Base-by-base conservation (phyloP, 2,888 invertebrate genomes). In the Margaritifera margaritifera region DNA sequence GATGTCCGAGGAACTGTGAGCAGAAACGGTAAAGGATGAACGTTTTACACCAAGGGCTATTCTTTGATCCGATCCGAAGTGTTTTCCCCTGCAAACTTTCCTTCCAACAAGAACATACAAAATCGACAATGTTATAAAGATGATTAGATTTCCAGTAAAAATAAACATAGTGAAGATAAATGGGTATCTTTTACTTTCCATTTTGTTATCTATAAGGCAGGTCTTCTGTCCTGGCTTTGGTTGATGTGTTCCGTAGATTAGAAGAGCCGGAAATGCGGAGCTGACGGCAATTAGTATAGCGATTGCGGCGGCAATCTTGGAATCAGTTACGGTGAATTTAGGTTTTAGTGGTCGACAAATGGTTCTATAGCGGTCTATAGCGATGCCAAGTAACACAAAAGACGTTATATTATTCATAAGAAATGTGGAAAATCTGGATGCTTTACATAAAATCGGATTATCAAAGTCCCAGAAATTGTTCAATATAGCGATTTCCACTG, bases 401-500 rank as follows among this genome's bases (percentile, higher is more conserved):
- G 79, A 77, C 1, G 80, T 80, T 6, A 77, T 75, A 56, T 78
- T 80, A 51, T 82, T 82, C 78, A 81, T 78, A 66, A 75, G 74
- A 65, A 80, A 82, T 2, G 78, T 81, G 15, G 74, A 64, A 67
- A 77, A 80, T 55, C 82, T 65, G 0, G 81, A 80, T 15, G 75
- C 61, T 67, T 79, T 80, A 68, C 82, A 82, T 62, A 80, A 56
- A 20, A 74, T 66, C 8, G 80, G 80, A 31, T 63, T 62, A 58
- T 80, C 80, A 65, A 81, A 79, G 24, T 68, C 68, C 55, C 78
- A 74, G 62, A 74, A 79, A 56, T 80, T 78, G 6, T 64, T 55
- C 59, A 82, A 51, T 2, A 79, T 62, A 6, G 69, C 65, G 1
- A 82, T 58, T 62, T 82, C 82, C 2, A 78, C 78, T 1, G 82